Conservation (phyloP, 1,140 invertebrate genomes). For the Xylocopa sonorina region DNA sequence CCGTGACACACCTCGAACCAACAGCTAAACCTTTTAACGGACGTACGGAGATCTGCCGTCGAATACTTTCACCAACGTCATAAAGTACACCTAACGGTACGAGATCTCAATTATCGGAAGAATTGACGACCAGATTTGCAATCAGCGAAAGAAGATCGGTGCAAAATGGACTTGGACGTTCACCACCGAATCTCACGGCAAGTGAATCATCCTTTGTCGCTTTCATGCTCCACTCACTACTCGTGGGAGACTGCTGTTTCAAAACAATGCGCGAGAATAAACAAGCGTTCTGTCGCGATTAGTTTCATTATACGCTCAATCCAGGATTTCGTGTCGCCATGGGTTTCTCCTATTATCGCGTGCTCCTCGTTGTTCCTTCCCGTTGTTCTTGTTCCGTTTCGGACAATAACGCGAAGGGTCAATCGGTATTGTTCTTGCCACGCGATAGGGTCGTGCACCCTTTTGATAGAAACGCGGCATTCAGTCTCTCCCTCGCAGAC, state of each 20-base stretch:
- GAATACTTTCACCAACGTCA: not conserved
- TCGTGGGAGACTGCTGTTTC: slow-evolving; percentile 32
- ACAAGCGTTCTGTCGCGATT: slow-evolving; percentile 47
- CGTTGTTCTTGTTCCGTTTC: slow-evolving; percentile 48
- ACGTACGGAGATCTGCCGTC: not conserved
- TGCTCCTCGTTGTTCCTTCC: slow-evolving; percentile 47
- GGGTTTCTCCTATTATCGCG: slow-evolving; percentile 48
- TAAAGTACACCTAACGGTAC: not conserved
- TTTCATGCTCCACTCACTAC: not conserved
- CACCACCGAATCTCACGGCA: not conserved
- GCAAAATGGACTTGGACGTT: not conserved
- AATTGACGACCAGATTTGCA: too few relatives aligned
- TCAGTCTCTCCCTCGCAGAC: slow-evolving; percentile 24
- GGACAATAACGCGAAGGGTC: slow-evolving; percentile 55
- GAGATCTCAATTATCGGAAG: too few relatives aligned
- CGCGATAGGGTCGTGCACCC: slow-evolving; percentile 45
- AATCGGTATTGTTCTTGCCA: slow-evolving; percentile 50
- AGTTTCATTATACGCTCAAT: slow-evolving; percentile 58
- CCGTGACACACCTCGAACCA: slow-evolving; percentile 24
- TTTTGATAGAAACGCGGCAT: slow-evolving; percentile 46
- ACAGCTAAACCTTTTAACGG: not conserved
- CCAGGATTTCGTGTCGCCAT: slow-evolving; percentile 32
- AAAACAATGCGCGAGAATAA: slow-evolving; percentile 48
- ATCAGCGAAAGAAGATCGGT: not conserved
- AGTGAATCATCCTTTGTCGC: slow-evolving; percentile 16